Conservation (phyloP, 2,113 vertebrate genomes). For the Rhinolophus ferrumequinum region DNA sequence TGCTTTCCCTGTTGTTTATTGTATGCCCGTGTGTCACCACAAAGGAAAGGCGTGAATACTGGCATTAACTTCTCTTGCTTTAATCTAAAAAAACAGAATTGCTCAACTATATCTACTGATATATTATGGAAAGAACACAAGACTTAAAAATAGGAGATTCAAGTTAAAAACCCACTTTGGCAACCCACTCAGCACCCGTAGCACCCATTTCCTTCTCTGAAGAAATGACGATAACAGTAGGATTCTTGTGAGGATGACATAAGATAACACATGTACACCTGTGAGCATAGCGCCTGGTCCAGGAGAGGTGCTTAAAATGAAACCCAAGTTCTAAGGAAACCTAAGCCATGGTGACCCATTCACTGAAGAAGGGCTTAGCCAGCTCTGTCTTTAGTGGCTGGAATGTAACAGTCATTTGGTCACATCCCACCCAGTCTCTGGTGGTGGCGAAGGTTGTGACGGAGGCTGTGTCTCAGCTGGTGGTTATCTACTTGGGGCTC, state of each 20-base stretch:
- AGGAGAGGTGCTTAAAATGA: neutral
- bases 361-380: neutral
- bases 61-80: neutral
- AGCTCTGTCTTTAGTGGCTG: neutral
- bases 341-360: fast-evolving
- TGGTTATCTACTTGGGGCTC: neutral
- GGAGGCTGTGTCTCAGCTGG: fast-evolving
- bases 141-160: neutral
- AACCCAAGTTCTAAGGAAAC: fast-evolving
- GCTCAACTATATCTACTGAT: neutral
- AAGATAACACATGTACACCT: fast-evolving
- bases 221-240: neutral
- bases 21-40: fast-evolving
- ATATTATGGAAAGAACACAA: neutral
- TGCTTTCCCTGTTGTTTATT: neutral
- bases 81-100: neutral
- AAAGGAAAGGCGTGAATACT: neutral
- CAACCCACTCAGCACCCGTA: neutral
- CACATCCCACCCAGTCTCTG: neutral
- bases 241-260: neutral
- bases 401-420: neutral
- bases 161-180: neutral
- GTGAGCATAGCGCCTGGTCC: fast-evolving
- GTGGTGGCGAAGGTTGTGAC: neutral
- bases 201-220: neutral